Evolutionary conservation across 2,888 invertebrate genomes (phyloP).

Genomic region (Pecten maximus): DNA sequence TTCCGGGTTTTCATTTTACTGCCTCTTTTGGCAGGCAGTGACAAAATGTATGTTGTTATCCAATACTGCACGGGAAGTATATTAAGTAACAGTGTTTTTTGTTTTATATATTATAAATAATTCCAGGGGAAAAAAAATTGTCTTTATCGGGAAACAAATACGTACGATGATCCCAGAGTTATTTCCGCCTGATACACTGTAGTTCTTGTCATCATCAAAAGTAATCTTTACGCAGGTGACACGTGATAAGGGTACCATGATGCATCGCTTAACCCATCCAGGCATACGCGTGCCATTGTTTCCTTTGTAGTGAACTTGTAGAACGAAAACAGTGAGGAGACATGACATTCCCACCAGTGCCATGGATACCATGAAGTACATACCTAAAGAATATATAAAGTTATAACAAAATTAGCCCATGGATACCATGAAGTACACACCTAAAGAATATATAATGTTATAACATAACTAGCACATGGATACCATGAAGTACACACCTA

Average conservation of each 20-base stretch:
- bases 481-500: too few species aligned
- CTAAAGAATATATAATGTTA: too few species aligned
- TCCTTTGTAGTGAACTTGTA: conserved; percentile 49
- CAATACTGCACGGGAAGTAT: too few species aligned
- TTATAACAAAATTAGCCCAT: background rate
- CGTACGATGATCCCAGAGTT: background rate
- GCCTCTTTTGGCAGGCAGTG: too few species aligned
- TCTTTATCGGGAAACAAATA: too few species aligned
- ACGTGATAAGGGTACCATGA: conserved; percentile 45
- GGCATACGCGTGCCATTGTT: conserved; percentile 40
- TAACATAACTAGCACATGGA: too few species aligned
- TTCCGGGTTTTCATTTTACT: too few species aligned
- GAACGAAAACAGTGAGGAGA: conserved; percentile 49
- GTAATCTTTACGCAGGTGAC: conserved; percentile 38
- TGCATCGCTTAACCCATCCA: conserved; percentile 32
- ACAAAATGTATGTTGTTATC: too few species aligned
- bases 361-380: conserved; percentile 52
- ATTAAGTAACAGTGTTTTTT: too few species aligned
- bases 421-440: background rate
- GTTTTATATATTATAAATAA: too few species aligned
- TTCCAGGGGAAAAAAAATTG: too few species aligned
- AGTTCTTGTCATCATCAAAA: background rate
- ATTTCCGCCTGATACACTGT: background rate
- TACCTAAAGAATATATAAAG: conserved; percentile 15
- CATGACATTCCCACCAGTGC: conserved; percentile 50